Conservation (phyloP, 2,113 vertebrate species). For the Petroica traversi region DNA sequence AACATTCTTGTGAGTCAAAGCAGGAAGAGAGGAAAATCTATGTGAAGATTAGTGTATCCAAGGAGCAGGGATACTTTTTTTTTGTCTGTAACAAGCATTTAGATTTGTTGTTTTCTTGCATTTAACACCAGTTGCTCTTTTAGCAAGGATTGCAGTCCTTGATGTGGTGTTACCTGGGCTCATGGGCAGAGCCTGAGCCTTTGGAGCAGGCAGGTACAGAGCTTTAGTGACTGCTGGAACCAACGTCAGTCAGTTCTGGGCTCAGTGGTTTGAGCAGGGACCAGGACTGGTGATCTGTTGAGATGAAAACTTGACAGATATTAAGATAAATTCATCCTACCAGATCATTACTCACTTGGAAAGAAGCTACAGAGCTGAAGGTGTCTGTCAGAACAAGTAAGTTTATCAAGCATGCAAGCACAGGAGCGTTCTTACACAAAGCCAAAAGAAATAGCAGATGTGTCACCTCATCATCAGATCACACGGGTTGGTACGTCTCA, state of each 20-base stretch:
- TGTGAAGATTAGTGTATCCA: neutral
- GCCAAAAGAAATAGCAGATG: neutral
- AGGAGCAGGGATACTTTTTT: neutral
- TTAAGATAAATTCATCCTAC: neutral
- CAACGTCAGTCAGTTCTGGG: neutral
- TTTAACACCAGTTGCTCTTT: neutral
- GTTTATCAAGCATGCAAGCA: neutral
- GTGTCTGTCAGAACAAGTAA: neutral
- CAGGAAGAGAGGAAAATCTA: neutral
- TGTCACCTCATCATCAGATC: neutral
- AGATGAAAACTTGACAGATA: neutral
- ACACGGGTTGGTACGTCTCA: neutral
- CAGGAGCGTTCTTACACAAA: neutral
- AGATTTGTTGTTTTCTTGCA: neutral
- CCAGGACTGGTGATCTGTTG: constrained; percentile 55
- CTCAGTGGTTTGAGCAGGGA: neutral
- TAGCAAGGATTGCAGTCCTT: neutral
- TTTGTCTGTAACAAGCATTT: neutral
- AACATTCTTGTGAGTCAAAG: neutral
- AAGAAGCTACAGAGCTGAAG: neutral
- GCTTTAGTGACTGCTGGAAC: constrained; percentile 45
- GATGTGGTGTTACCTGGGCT: neutral
- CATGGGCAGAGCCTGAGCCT: neutral
- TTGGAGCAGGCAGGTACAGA: neutral
- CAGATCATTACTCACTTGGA: neutral